Conservation (phyloP, 2,113 vertebrate genomes). For the Oreochromis tanganicae region DNA sequence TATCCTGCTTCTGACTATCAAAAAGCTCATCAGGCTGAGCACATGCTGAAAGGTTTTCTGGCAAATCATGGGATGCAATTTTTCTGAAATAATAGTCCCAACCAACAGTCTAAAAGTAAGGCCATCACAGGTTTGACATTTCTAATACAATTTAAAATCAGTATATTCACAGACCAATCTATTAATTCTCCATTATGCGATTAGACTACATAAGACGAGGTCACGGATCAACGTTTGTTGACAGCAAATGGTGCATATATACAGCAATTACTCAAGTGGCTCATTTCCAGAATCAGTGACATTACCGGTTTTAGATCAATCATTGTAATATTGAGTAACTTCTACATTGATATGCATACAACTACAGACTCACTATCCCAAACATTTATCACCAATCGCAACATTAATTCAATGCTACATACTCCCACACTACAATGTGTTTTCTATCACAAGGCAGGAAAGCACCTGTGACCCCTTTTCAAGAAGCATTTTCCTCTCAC, state of each 20-base stretch:
- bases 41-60: neutral
- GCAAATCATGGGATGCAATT: neutral
- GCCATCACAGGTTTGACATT: neutral
- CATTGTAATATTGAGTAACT: neutral
- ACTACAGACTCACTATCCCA: neutral
- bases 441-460: neutral
- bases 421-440: neutral
- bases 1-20: neutral
- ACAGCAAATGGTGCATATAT: neutral
- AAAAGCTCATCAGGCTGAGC: neutral
- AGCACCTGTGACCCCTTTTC: neutral
- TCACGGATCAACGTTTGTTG: neutral
- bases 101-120: neutral
- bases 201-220: neutral
- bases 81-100: neutral
- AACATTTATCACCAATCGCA: neutral
- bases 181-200: neutral
- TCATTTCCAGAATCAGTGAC: neutral
- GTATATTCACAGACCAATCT: neutral
- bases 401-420: neutral
- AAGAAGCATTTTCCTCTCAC: neutral
- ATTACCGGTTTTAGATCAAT: neutral
- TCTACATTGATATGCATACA: neutral
- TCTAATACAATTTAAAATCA: neutral
- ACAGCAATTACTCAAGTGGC: neutral